A percentile compares a stretch with the other conserved stretches of the same genome.
Conservation (phyloP, 2,888 invertebrate genomes). For the Acronicta aceris region DNA sequence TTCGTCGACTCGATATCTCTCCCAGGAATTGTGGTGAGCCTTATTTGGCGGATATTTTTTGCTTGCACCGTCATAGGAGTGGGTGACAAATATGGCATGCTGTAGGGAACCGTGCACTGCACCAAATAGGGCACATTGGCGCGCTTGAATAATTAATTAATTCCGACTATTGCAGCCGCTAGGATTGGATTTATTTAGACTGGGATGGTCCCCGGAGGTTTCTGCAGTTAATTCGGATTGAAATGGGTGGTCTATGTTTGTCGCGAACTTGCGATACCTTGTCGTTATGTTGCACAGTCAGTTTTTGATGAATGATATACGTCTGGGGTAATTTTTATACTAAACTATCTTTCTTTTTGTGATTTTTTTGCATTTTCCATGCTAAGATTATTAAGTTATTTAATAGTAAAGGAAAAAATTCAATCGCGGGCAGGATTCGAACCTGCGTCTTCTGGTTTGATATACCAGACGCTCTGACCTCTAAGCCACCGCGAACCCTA, state of each 20-base stretch:
- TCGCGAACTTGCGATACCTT: not conserved
- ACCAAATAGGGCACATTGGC: slow-evolving; percentile 65
- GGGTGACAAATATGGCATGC: slow-evolving; percentile 55
- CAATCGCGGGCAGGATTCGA: no score
- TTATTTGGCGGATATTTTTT: slow-evolving; percentile 49
- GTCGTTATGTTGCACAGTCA: no score
- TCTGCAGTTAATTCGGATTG: slow-evolving; percentile 24
- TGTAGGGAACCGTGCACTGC: slow-evolving; percentile 44
- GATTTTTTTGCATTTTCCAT: no score
- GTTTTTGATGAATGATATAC: no score
- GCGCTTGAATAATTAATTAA: slow-evolving; percentile 67
- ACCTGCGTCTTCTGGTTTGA: no score
- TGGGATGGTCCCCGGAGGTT: slow-evolving; percentile 25
- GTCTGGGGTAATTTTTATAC: no score
- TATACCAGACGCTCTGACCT: no score
- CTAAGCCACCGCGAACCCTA: no score
- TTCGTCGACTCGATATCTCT: slow-evolving; percentile 24
- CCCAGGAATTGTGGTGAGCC: slow-evolving; percentile 33
- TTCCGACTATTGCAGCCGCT: slow-evolving; percentile 59
- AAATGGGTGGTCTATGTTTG: slow-evolving; percentile 43
- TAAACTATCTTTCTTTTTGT: no score
- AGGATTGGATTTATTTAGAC: slow-evolving; percentile 50
- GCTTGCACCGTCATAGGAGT: slow-evolving; percentile 42
- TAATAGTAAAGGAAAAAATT: no score
- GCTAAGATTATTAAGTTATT: no score